Percentiles rank a stretch among this genome's conserved stretches.
Evolutionary conservation across 2,113 vertebrate genomes (phyloP).

Genomic region (Pelecanus crispus): DNA sequence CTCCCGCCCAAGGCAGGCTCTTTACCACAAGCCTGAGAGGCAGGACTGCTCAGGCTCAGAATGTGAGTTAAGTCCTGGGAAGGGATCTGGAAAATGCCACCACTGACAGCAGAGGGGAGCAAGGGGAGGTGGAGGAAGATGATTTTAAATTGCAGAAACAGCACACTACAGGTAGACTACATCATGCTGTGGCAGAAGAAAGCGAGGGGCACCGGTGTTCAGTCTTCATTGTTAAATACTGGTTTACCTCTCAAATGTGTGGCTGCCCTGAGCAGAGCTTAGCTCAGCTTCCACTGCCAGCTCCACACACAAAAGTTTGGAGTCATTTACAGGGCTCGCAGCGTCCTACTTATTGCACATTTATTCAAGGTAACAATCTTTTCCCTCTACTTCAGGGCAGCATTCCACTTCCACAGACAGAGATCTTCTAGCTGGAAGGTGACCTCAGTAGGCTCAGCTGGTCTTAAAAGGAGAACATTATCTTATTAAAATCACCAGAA

Average conservation of each 20-base stretch:
- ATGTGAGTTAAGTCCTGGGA: constrained; percentile 26
- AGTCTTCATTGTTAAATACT: background rate
- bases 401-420: background rate
- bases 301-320: background rate
- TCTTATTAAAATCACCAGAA: background rate
- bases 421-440: background rate
- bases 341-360: background rate
- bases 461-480: background rate
- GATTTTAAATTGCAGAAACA: constrained; percentile 26
- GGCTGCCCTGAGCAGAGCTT: background rate
- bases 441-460: background rate
- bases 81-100: constrained; percentile 62
- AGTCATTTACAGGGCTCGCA: background rate
- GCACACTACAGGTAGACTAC: background rate
- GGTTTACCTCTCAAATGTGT: background rate
- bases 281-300: background rate
- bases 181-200: background rate
- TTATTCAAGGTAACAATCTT: background rate
- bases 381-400: background rate
- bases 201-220: background rate
- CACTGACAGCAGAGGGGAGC: constrained; percentile 4
- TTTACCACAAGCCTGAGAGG: background rate
- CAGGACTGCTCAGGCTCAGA: constrained; percentile 42
- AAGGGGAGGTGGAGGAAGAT: background rate
- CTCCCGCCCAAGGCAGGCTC: background rate